These are phyloP conservation scores for Nomada fabriciana DNA, from an alignment of 2,888 invertebrate species.

Conservation along the genomic window DNA sequence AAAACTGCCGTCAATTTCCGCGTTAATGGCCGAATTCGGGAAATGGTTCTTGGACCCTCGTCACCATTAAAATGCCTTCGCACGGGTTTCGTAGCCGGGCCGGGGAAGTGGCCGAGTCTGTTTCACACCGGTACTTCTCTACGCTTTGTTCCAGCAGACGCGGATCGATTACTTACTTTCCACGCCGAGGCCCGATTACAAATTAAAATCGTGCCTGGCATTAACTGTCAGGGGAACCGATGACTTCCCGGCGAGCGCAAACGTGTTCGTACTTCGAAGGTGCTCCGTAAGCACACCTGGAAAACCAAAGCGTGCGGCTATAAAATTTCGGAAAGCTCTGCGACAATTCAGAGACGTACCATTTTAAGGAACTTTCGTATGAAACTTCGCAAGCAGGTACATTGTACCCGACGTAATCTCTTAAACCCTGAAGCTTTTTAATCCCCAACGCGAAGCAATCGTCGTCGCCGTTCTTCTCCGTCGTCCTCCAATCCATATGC, in stretches of 20 bases:
- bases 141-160: background rate
- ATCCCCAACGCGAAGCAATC: background rate
- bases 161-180: conserved; percentile 47
- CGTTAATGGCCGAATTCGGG: conserved; percentile 69
- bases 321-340: no score
- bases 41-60: conserved; percentile 70
- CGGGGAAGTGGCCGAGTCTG: conserved; percentile 38
- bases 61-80: conserved; percentile 57
- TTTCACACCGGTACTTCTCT: conserved; percentile 15
- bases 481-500: no score
- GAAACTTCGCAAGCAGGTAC: no score
- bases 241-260: background rate
- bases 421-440: no score
- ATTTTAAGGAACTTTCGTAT: no score
- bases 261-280: conserved; percentile 39
- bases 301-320: no score
- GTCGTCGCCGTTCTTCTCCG: background rate
- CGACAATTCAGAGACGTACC: no score
- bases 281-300: background rate
- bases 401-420: no score
- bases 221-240: conserved; percentile 13
- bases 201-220: conserved; percentile 55
- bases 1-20: conserved; percentile 71
- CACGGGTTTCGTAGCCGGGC: conserved; percentile 12
- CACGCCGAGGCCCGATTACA: conserved; percentile 40